Evolutionary conservation across 2,113 vertebrate genomes (phyloP), one percentile per base, ranked within the genome.

Genomic region (Gallinago paraguaiae): DNA sequence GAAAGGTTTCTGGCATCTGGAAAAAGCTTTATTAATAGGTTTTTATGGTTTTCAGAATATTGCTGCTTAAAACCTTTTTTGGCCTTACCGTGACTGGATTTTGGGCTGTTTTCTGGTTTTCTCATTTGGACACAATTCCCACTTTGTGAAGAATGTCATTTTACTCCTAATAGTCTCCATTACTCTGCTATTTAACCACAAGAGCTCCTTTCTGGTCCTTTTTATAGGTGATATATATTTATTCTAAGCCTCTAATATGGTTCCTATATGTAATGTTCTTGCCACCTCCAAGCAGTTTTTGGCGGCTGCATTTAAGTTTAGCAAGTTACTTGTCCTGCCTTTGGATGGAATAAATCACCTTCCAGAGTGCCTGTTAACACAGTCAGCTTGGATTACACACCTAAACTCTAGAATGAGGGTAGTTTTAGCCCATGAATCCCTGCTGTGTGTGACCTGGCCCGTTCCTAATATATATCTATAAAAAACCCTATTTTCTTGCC

Each of bases 221-320:
- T 87, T 92, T 53, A 28, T 43, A 64, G 74, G 33, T 48, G 85
- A 85, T 82, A 59, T 51, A 37, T 86, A 54, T 89, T 92, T 96
- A 91, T 92, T 82, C 75, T 43, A 69, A 91, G 63, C 43, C 67
- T 85, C 57, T 93, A 72, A 79, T 79, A 46, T 25, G 35, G 35
- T 53, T 90, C 35, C 65, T 92, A 68, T 33, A 33, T 95, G 70
- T 80, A 68, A 96, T 93, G 93, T 90, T 70, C 77, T 68, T 82
- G 53, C 74, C 53, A 79, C 43, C 56, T 96, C 78, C 75, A 65
- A 93, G 67, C 67, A 95, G 53, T 93, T 94, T 43, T 54, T 82
- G 87, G 81, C 1, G 0, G 20, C 61, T 60, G 65, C 75, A 88
- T 95, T 96, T 56, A 24, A 68, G 23, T 60, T 71, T 75, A 69